phyloP scores from a whole-genome alignment of 2,113 vertebrate genomes.

The Hoplias malabaricus region DNA sequence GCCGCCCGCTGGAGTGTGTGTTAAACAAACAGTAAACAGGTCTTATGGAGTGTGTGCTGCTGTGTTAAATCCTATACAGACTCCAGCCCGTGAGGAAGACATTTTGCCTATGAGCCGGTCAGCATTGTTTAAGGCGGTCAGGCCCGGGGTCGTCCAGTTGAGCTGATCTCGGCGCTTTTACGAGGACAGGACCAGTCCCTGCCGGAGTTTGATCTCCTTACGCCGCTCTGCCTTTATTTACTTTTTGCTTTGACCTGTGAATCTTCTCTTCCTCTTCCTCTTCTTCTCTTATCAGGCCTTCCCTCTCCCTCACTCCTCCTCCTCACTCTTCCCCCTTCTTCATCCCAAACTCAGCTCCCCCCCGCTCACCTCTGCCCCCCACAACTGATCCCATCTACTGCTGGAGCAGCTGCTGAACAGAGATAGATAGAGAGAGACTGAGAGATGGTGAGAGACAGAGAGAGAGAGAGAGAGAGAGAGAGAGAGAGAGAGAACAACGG shows the following conservation, averaged over 20 bases:
- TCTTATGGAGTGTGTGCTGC: constrained; percentile 17
- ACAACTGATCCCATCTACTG: constrained; percentile 74
- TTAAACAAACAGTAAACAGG: constrained; percentile 56
- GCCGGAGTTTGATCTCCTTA: not conserved
- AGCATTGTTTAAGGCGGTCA: constrained; percentile 23
- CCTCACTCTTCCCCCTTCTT: constrained; percentile 39
- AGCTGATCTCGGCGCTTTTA: not conserved
- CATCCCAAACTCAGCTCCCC: constrained; percentile 58
- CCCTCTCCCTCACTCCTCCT: constrained; percentile 52
- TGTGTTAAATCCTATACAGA: constrained; percentile 5
- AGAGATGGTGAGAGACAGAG: not conserved
- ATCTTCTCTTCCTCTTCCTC: too few relatives aligned
- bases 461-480: not conserved
- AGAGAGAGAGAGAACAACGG: not conserved
- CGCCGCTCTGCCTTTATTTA: constrained; percentile 19
- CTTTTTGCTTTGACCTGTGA: constrained; percentile 35
- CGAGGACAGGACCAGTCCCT: not conserved
- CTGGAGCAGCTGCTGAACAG: constrained; percentile 69
- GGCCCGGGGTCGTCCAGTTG: not conserved
- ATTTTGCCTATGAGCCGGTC: constrained; percentile 10
- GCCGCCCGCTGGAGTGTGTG: constrained; percentile 20
- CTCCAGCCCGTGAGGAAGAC: not conserved
- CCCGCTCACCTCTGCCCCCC: constrained; percentile 70
- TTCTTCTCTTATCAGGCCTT: constrained; percentile 60
- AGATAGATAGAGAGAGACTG: constrained; percentile 67